These are phyloP conservation scores for Aspidiotus destructor DNA, from an alignment of 2,888 invertebrate species.

Conservation along the genomic window DNA sequence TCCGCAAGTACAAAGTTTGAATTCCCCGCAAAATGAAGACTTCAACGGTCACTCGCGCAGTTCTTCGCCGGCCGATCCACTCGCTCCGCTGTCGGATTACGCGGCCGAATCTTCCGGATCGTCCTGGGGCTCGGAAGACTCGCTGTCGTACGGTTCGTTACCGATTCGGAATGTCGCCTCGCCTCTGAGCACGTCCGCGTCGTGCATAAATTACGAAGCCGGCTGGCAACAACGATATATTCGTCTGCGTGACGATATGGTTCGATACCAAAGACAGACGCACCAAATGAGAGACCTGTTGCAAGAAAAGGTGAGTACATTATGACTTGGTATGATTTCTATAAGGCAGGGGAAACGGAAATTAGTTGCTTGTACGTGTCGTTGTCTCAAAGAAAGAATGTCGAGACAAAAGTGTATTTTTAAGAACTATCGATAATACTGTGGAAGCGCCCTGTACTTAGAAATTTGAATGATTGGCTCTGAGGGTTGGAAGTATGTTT, in stretches of 20 bases:
- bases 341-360: no score
- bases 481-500: no score
- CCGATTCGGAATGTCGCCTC: conserved; percentile 1
- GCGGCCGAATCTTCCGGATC: conserved; percentile 47
- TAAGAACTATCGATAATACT: no score
- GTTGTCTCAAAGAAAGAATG: no score
- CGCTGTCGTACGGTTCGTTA: conserved; percentile 7
- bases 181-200: not conserved
- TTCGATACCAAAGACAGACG: not conserved
- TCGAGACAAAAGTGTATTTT: no score
- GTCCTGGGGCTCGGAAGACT: conserved; percentile 39
- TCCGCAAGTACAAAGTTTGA: not conserved
- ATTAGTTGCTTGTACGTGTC: no score
- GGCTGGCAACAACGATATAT: conserved; percentile 2
- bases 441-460: no score
- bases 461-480: no score
- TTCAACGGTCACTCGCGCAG: not conserved
- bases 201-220: not conserved
- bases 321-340: no score
- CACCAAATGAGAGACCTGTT: not conserved
- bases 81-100: conserved; percentile 57
- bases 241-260: not conserved
- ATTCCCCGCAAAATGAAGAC: not conserved
- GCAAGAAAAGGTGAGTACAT: not conserved
- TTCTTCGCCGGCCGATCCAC: conserved; percentile 37